A percentile compares a stretch with the other conserved stretches of the same genome.
Evolutionary conservation across 2,113 vertebrate species (phyloP).

Genomic region (Pterocles burchelli): DNA sequence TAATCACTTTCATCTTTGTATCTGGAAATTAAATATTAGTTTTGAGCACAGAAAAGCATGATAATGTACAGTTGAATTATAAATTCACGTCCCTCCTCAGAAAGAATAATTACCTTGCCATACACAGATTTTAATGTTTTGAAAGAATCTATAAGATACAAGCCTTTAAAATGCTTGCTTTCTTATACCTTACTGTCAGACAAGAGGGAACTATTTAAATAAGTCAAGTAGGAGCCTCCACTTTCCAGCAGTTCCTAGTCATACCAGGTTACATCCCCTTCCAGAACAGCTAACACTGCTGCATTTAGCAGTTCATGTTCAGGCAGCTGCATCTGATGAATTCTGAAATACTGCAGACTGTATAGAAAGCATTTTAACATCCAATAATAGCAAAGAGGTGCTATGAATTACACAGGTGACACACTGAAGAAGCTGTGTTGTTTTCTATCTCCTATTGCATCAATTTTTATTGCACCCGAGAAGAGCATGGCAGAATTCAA

Average conservation of each 20-base stretch:
- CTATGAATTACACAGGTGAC: background rate
- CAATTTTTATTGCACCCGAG: background rate
- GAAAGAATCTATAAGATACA: background rate
- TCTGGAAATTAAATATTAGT: constrained; percentile 69
- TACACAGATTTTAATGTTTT: background rate
- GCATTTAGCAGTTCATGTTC: background rate
- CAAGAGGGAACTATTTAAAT: background rate
- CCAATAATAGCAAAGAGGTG: background rate
- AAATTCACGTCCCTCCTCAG: background rate
- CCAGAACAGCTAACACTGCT: background rate
- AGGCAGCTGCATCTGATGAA: background rate
- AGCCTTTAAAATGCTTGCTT: background rate
- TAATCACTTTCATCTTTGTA: constrained; percentile 98
- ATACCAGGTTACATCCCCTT: background rate
- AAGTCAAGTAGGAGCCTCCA: background rate
- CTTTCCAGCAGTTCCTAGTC: background rate
- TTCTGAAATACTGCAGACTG: background rate
- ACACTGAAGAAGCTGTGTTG: background rate
- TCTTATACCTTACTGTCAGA: background rate
- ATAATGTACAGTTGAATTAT: background rate
- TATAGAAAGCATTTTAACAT: background rate
- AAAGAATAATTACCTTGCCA: background rate
- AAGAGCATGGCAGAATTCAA: background rate
- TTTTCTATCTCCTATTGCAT: background rate
- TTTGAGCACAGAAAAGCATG: background rate